These are phyloP conservation scores for Manis crassicaudata DNA, from an alignment of 2,797 vertebrate species.

Conservation along the genomic window DNA sequence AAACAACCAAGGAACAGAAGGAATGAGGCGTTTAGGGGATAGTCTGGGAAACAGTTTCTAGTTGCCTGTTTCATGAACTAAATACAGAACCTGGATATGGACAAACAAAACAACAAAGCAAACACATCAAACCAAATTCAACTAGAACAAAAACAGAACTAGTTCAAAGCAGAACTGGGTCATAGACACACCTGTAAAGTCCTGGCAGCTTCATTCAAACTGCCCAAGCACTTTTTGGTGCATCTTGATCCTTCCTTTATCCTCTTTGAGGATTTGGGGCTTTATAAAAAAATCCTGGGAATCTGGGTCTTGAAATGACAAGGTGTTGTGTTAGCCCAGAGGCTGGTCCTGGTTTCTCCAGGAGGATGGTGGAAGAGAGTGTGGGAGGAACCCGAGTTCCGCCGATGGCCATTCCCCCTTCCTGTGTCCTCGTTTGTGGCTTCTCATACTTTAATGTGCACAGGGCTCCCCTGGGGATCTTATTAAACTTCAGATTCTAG, in stretches of 20 bases:
- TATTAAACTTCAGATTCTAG: neutral
- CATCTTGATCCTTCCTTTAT: neutral
- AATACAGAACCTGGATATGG: neutral
- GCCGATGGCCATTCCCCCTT: too few relatives aligned
- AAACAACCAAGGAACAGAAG: neutral
- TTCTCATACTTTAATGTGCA: neutral
- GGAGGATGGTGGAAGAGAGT: neutral
- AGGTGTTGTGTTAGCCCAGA: neutral
- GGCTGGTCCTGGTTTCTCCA: neutral
- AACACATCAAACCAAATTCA: neutral
- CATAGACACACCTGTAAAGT: neutral
- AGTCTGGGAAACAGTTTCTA: neutral
- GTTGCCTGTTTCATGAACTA: neutral
- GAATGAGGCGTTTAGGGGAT: neutral
- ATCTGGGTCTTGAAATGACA: neutral
- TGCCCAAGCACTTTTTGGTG: neutral
- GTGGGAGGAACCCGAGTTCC: neutral
- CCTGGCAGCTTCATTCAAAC: neutral
- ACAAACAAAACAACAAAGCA: neutral
- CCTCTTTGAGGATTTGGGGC: neutral
- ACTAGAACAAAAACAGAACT: neutral
- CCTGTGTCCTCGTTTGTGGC: rapidly evolving
- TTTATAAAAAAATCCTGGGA: neutral
- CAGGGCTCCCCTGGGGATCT: neutral
- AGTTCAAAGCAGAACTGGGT: neutral